phyloP scores from a whole-genome alignment of 2,888 invertebrate species.

The Antitype chi region DNA sequence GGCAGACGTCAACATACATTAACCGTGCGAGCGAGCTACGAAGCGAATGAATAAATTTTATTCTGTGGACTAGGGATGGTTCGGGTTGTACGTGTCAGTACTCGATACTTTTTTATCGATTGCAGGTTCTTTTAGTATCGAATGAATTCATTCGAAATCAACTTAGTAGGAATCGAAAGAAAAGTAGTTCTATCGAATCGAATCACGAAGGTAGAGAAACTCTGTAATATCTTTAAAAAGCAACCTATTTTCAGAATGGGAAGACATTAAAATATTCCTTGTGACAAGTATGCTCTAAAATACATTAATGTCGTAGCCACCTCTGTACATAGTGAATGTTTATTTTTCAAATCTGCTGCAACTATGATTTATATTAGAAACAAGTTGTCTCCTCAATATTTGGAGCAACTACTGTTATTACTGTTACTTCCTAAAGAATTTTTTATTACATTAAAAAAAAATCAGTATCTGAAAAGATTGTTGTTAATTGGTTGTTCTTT shows the following conservation, averaged over 20 bases:
- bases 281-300: not conserved
- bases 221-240: not conserved
- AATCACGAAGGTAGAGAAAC: too few relatives aligned
- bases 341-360: not conserved
- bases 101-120: not conserved
- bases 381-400: not conserved
- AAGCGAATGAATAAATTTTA: not conserved
- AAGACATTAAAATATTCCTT: not conserved
- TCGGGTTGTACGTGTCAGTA: not conserved
- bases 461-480: not conserved
- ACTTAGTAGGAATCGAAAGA: not conserved
- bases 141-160: not conserved
- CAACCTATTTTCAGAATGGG: not conserved
- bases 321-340: too few relatives aligned
- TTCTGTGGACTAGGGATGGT: not conserved
- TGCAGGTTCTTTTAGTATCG: not conserved
- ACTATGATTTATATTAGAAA: not conserved
- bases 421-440: too few relatives aligned
- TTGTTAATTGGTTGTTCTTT: not conserved
- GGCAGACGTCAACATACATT: conserved; percentile 1
- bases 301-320: not conserved
- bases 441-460: not conserved
- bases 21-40: not conserved
- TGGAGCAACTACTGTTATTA: not conserved
- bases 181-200: not conserved